Percentiles rank a stretch among this genome's conserved stretches.
These are phyloP conservation scores for Chaetophractus vellerosus DNA, from an alignment of 2,797 vertebrate species.

Conservation along the genomic window DNA sequence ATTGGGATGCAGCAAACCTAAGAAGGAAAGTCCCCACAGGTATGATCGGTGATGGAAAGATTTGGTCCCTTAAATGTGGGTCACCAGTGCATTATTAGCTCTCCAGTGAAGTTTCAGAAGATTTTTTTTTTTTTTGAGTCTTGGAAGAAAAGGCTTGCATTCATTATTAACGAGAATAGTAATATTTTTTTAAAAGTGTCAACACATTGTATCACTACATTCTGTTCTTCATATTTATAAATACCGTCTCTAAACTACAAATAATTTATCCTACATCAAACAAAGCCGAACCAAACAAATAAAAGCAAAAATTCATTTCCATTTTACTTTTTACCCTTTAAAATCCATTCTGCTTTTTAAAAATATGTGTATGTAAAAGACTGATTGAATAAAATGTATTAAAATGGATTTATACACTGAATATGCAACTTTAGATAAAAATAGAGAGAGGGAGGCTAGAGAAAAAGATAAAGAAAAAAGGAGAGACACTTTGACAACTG, in stretches of 20 bases:
- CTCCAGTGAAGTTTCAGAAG: not conserved
- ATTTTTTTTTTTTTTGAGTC: constrained; percentile 7
- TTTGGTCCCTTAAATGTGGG: not conserved
- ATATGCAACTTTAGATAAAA: constrained; percentile 47
- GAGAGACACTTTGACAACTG: not conserved
- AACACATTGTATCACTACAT: constrained; percentile 81
- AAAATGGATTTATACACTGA: not conserved
- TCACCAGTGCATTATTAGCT: not conserved
- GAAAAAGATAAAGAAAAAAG: constrained; percentile 25
- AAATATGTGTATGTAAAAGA: not conserved
- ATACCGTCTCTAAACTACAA: constrained; percentile 75
- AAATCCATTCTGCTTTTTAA: constrained; percentile 64
- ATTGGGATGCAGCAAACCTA: not conserved
- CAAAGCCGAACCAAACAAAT: constrained; percentile 79
- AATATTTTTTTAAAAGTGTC: constrained; percentile 70
- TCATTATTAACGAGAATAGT: constrained; percentile 83
- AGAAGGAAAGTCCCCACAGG: not conserved
- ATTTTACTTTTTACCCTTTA: constrained; percentile 74
- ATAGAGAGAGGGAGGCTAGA: not conserved
- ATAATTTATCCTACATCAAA: constrained; percentile 73
- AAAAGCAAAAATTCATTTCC: constrained; percentile 74
- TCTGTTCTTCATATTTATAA: constrained; percentile 83
- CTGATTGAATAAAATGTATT: constrained; percentile 21
- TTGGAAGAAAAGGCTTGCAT: constrained; percentile 60
- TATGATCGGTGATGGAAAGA: not conserved